Evolutionary conservation across 2,113 vertebrate species (phyloP).

Genomic region (Circaetus gallicus): DNA sequence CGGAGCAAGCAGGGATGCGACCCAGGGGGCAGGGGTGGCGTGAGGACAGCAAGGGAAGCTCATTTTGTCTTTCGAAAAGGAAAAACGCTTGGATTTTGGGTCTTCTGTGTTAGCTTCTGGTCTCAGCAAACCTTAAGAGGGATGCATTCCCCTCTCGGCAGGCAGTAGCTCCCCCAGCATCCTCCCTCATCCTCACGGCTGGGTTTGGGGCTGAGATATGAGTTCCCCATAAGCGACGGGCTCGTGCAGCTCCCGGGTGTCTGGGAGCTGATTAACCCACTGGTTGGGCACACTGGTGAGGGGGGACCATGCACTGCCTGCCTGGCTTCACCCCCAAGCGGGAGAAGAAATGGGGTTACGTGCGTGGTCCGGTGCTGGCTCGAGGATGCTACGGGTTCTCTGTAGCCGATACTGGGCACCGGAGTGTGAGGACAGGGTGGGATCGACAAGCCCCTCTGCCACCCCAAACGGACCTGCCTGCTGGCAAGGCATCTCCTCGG

Average conservation of each 20-base stretch:
- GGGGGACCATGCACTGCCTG: background rate
- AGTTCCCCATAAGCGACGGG: fast-evolving
- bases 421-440: background rate
- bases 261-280: background rate
- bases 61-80: background rate
- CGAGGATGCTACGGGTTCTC: background rate
- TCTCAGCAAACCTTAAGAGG: background rate
- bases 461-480: background rate
- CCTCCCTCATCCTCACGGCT: background rate
- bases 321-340: background rate
- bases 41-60: background rate
- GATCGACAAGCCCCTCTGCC: background rate
- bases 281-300: fast-evolving
- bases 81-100: background rate
- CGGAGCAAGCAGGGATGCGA: background rate
- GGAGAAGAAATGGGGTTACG: background rate
- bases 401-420: background rate
- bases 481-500: background rate
- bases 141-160: background rate
- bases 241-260: fast-evolving
- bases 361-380: fast-evolving
- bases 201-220: background rate
- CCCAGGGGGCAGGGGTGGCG: too few relatives aligned
- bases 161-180: background rate
- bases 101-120: background rate